Evolutionary conservation across 2,113 vertebrate species (phyloP).

Genomic region (Rhinogobius similis): DNA sequence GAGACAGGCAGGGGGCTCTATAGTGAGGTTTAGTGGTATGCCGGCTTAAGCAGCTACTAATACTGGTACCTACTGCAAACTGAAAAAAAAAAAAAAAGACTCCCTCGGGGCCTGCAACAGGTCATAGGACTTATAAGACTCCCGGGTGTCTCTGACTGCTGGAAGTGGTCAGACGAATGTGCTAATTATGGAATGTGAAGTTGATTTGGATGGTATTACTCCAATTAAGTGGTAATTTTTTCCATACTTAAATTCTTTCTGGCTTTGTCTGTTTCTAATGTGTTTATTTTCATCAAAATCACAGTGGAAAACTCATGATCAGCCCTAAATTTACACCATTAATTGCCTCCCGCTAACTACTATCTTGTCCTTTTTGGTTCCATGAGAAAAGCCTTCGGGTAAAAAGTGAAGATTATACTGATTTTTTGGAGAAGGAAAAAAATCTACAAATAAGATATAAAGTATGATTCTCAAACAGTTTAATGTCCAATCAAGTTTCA

Average conservation of each 20-base stretch:
- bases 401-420: neutral
- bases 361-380: neutral
- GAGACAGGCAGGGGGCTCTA: neutral
- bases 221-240: neutral
- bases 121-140: neutral
- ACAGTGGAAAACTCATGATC: neutral
- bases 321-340: neutral
- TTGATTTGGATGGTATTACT: neutral
- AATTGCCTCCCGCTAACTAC: neutral
- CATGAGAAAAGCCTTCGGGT: neutral
- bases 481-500: neutral
- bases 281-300: neutral
- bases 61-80: neutral
- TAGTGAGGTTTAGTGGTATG: neutral
- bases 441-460: neutral
- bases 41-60: neutral
- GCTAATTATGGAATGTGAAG: conserved; percentile 4
- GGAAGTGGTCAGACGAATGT: conserved; percentile 3
- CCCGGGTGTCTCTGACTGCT: neutral
- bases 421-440: neutral
- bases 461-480: neutral
- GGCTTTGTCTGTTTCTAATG: neutral
- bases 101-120: neutral
- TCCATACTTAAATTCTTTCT: neutral
- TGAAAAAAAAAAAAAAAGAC: neutral